A percentile compares a stretch with the other conserved stretches of the same genome.
These are phyloP conservation scores for Nephrocerus scutellatus DNA, from an alignment of 2,888 invertebrate species.

Conservation along the genomic window DNA sequence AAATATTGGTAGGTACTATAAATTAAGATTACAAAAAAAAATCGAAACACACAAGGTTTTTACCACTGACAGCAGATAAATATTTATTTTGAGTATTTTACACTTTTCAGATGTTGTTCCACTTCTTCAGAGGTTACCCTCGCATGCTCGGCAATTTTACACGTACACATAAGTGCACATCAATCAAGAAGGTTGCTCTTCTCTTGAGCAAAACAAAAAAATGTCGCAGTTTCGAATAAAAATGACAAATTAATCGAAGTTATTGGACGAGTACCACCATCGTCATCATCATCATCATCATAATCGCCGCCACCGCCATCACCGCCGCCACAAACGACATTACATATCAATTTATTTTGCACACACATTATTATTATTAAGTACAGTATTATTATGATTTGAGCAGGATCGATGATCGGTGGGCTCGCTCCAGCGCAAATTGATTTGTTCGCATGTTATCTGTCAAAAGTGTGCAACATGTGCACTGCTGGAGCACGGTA, in stretches of 20 bases:
- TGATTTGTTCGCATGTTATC: conserved; percentile 23
- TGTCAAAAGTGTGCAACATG: conserved; percentile 13
- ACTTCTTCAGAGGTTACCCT: too few species aligned
- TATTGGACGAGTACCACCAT: conserved; percentile 26
- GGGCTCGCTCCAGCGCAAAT: conserved; percentile 9
- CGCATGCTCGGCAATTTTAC: too few species aligned
- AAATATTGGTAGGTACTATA: too few species aligned
- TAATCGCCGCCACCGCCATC: not conserved
- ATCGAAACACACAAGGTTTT: too few species aligned
- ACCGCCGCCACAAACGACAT: conserved; percentile 4
- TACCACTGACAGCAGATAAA: too few species aligned
- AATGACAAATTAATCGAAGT: conserved; percentile 26
- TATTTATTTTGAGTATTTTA: too few species aligned
- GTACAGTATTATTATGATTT: conserved; percentile 15
- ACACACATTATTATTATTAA: conserved; percentile 7
- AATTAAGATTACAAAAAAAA: too few species aligned
- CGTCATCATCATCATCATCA: conserved; percentile 8
- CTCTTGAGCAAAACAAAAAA: conserved; percentile 19
- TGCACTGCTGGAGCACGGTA: too few species aligned
- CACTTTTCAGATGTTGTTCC: too few species aligned
- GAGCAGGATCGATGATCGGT: not conserved
- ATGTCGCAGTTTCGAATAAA: too few species aligned
- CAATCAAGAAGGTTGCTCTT: too few species aligned
- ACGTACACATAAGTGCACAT: too few species aligned
- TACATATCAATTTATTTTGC: not conserved